Conservation (phyloP, 2,797 vertebrate genomes). For the Echeneis naucrates region DNA sequence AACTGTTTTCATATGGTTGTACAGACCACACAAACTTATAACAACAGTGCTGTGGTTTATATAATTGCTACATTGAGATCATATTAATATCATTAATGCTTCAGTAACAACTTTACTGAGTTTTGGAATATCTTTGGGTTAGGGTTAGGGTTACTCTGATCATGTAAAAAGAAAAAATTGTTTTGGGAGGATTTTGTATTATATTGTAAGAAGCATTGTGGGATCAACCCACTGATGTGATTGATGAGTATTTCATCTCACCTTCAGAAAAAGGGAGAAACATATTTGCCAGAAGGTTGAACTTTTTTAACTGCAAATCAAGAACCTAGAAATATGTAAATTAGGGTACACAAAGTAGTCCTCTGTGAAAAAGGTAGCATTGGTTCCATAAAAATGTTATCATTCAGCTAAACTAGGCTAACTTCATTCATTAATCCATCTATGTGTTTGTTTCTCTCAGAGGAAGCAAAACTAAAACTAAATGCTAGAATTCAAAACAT, state of each 20-base stretch:
- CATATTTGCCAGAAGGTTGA: neutral
- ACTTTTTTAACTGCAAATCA: neutral
- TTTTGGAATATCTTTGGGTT: neutral
- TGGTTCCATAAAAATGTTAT: neutral
- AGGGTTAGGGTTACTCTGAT: too few relatives aligned
- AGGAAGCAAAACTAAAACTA: constrained; percentile 2
- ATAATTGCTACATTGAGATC: neutral
- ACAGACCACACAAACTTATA: constrained; percentile 18
- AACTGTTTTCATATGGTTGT: constrained; percentile 5
- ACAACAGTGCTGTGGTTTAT: constrained; percentile 26
- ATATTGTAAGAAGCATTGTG: neutral
- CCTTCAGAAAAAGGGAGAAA: neutral
- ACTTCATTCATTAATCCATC: neutral
- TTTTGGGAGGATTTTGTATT: neutral
- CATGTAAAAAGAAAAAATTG: constrained; percentile 1
- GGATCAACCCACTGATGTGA: neutral
- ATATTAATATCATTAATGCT: neutral
- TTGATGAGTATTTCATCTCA: neutral
- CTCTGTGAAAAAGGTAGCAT: neutral
- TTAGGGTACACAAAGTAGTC: neutral
- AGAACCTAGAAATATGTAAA: neutral
- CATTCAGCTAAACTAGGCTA: neutral
- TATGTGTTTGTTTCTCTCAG: neutral
- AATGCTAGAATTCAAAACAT: too few relatives aligned
- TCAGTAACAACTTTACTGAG: constrained; percentile 1